Base-by-base conservation (phyloP, 1,140 invertebrate genomes). In the Drosophila triauraria region DNA sequence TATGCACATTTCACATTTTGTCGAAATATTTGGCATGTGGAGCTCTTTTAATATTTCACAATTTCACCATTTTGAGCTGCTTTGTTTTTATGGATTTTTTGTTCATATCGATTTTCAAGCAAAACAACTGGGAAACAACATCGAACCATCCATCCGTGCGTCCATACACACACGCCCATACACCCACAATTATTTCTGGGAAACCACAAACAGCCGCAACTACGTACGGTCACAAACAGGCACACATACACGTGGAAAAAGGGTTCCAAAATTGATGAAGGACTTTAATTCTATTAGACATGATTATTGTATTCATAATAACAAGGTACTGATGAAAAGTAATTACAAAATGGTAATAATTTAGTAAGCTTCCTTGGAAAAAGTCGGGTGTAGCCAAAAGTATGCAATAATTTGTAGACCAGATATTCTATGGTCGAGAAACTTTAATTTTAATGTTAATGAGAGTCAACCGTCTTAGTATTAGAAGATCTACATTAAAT, bases 81-180 rank as follows among this genome's bases (percentile, higher is more conserved):
- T 78, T 61, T 42, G 53, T 64, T 70, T 78, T 47, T 79, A 51
- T 78, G 57, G 77, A 74, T 63, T 59, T 69, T 32, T 59, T 69
- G 54, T 80, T 48, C 35, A 42, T 86, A 86, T 86, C 75, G 82
- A 86, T 86, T 86, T 86, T 86, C 50, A 56, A 69, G 62, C 50
- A 75, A 70, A 71, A 50, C 82, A 84, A 75, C 75, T 70, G 77
- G 63, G 67, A 75, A 70, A 63, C 62, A 84, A 82, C 75, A 85
- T 74, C 62, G 64, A 71, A 77, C 60, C 48, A 80, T 74, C 69
- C 71, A 74, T 47, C 71, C 69, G 70, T 72, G 68, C 69, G 69
- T 74, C 57, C 44, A 50, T 44, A 44, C 23, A 76, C 30, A 71
- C 59, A 62, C 53, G 58, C 59, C 75, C 65, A 71, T 61, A 70